Base-by-base conservation (phyloP, 2,113 vertebrate species). In the Mixornis gularis region DNA sequence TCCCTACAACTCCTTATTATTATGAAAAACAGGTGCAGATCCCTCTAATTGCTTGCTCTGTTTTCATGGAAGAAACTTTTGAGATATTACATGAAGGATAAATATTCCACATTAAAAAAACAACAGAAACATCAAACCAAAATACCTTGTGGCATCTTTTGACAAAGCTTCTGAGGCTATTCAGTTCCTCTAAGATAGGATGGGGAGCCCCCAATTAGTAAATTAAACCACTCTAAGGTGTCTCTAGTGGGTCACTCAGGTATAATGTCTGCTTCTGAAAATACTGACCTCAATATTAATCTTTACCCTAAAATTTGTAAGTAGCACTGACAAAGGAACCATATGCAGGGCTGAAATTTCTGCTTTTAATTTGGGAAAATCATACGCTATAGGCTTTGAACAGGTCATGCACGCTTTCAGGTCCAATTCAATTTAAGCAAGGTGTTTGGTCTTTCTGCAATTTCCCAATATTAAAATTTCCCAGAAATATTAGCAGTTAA, bases 401-500 rank as follows among this genome's bases (percentile, higher is more conserved):
- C 22, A 85, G 55, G 43, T 83, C 51, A 55, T 2, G 8, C 43
- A 55, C 15, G 16, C 15, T 52, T 84, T 36, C 30, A 34, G 30
- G 58, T 66, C 55, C 43, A 85, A 32, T 95, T 92, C 87, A 70
- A 44, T 87, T 15, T 29, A 58, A 49, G 70, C 2, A 5, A 78
- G 40, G 68, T 79, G 63, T 63, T 92, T 77, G 71, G 63, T 92
- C 82, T 93, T 89, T 64, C 63, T 79, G 59, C 55, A 48, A 21
- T 91, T 94, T 87, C 56, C 27, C 71, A 92, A 64, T 94, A 96
- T 92, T 93, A 68, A 74, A 70, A 48, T 93, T 85, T 22, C 78
- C 22, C 88, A 55, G 56, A 93, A 81, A 52, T 56, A 94, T 59
- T 79, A 91, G 60, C 71, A 87, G 90, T 73, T 73, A 91, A 93